Conservation (phyloP, 2,113 vertebrate genomes). For the Emydocephalus ijimae region DNA sequence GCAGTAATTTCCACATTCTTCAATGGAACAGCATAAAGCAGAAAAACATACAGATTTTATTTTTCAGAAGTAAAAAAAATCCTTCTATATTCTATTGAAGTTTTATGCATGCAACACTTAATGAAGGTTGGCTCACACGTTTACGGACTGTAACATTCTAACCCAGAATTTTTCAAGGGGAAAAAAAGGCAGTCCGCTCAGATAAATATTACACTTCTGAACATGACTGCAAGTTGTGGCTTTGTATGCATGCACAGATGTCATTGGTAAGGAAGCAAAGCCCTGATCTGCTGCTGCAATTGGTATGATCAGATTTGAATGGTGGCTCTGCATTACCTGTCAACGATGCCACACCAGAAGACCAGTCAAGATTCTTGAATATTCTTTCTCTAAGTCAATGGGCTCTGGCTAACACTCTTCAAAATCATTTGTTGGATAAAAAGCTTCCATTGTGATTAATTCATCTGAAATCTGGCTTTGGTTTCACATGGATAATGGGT, state of each 20-base stretch:
- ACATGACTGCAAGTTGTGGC: neutral
- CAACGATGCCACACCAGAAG: neutral
- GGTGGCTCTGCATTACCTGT: neutral
- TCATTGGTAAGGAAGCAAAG: neutral
- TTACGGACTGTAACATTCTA: neutral
- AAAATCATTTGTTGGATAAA: neutral
- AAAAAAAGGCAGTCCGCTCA: too few species aligned
- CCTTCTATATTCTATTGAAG: neutral
- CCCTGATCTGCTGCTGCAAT: neutral
- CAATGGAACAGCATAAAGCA: conserved; percentile 75
- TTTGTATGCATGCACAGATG: neutral
- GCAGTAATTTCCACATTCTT: conserved; percentile 97
- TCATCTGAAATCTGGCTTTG: neutral
- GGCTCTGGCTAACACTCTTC: neutral
- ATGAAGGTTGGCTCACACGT: neutral
- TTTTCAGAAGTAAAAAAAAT: conserved; percentile 33
- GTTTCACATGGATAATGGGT: neutral
- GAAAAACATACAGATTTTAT: conserved; percentile 60
- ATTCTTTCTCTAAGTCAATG: neutral
- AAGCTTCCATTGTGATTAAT: neutral
- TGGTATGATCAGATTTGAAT: neutral
- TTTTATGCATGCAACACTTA: neutral
- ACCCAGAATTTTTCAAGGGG: neutral
- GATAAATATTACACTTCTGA: neutral
- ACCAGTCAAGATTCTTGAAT: neutral